Conservation (phyloP, 2,113 vertebrate genomes). For the Orcinus orca region DNA sequence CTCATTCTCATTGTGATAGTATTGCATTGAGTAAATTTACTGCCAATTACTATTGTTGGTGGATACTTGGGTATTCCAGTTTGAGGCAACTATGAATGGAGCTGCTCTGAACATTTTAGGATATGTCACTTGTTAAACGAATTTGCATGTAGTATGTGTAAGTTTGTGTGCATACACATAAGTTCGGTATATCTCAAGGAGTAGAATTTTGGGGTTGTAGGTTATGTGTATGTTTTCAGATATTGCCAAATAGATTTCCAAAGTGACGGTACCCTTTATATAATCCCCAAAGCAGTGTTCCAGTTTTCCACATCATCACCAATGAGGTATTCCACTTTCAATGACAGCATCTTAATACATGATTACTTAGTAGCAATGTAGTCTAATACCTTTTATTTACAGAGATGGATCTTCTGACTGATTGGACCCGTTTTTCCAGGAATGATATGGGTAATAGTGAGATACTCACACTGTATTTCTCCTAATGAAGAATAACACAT, state of each 20-base stretch:
- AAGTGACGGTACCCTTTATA: neutral
- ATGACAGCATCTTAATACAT: neutral
- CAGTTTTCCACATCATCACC: neutral
- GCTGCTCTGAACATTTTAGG: neutral
- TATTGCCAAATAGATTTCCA: neutral
- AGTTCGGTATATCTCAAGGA: neutral
- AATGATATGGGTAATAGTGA: neutral
- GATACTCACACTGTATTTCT: neutral
- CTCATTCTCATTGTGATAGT: neutral
- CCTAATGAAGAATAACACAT: neutral
- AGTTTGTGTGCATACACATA: neutral
- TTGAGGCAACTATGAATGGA: neutral
- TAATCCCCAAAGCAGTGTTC: neutral
- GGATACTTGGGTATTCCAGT: neutral
- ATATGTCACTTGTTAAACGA: neutral
- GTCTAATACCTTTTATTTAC: neutral
- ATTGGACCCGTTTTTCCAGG: neutral
- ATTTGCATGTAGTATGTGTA: neutral
- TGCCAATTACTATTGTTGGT: neutral
- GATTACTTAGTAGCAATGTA: neutral
- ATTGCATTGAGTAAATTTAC: neutral
- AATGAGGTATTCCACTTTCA: neutral
- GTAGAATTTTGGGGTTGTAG: neutral
- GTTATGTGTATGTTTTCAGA: neutral
- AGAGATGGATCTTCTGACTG: neutral